Evolutionary conservation across 2,888 invertebrate species (phyloP).

Genomic region (Melipona bicolor): DNA sequence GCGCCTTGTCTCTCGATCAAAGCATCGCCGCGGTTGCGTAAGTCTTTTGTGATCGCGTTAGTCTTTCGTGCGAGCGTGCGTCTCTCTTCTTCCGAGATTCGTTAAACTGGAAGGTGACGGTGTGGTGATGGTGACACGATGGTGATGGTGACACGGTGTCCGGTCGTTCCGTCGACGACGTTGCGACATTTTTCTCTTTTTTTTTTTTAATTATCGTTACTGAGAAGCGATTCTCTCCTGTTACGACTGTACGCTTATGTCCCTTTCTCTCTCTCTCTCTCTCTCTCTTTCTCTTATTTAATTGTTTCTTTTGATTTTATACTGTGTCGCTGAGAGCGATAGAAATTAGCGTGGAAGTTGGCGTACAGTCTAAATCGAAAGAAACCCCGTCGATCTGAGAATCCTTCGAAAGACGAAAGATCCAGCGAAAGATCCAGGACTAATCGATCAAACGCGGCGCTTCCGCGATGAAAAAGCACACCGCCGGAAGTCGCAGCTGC

Average conservation of each 20-base stretch:
- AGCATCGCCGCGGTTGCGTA: slow-evolving; percentile 37
- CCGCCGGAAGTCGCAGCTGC: slow-evolving; percentile 74
- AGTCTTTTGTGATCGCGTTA: slow-evolving; percentile 48
- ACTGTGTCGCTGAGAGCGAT: not conserved
- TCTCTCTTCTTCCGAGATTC: not conserved
- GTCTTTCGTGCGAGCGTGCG: slow-evolving; percentile 8
- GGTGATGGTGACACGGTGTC: slow-evolving; percentile 11
- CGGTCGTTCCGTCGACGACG: slow-evolving; percentile 16
- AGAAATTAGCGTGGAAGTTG: no score
- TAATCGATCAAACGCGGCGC: slow-evolving; percentile 71
- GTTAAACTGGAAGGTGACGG: not conserved
- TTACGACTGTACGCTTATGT: slow-evolving; percentile 5
- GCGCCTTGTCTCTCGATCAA: slow-evolving; percentile 17
- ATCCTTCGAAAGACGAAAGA: slow-evolving; percentile 1
- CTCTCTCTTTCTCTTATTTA: not conserved
- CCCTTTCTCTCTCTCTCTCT: not conserved
- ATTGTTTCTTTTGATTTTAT: not conserved
- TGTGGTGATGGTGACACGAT: slow-evolving; percentile 8
- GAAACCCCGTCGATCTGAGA: not conserved
- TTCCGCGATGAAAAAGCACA: slow-evolving; percentile 80
- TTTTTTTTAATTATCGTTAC: slow-evolving; percentile 2
- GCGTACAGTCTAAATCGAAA: not conserved
- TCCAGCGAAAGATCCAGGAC: slow-evolving; percentile 24
- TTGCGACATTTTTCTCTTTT: not conserved
- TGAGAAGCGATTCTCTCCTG: slow-evolving; percentile 8